Evolutionary conservation across 1,140 invertebrate genomes (phyloP), one percentile per base, ranked within the genome.

Genomic region (Scaptomyza graminum): DNA sequence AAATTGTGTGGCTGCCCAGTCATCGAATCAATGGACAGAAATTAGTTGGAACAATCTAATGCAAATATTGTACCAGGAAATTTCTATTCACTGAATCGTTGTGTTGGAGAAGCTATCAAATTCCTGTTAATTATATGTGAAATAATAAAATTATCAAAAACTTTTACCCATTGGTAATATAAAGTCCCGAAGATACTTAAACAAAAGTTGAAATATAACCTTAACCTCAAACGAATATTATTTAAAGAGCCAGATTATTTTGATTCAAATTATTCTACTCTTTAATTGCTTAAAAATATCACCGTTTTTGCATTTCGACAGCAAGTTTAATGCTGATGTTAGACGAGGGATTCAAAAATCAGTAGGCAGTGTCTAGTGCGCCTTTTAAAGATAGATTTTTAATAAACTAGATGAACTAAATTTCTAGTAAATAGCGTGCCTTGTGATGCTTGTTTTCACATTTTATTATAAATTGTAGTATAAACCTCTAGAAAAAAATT

Each of bases 351-450:
- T 31, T 31, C 5, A 7, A 31, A 31, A 5, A 5, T 34, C 1
- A 41, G 37, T 5, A 41, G 37, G 3, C 37, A n/a, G 5, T 41
- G 37, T 5, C 12, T 41, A n/a, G 11, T 41, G n/a, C n/a, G n/a
- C n/a, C 3, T 41, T 12, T 41, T 5, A 41, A 5, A 28, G 5
- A 28, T 28, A 28, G 28, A 5, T 28, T 9, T 37, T 37, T 9
- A 37, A 9, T n/a, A n/a, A n/a, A n/a, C n/a, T n/a, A n/a, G n/a
- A n/a, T n/a, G n/a, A n/a, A n/a, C n/a, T n/a, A n/a, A n/a, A n/a
- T n/a, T n/a, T n/a, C n/a, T n/a, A 41, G 37, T 41, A 5, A 12
- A 41, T 41, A 64, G 28, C 44, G 37, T 31, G 64, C 64, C 15
- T 44, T 60, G 64, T 41, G 2, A 12, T 15, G 15, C 25, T 46